Percentiles rank a stretch among this genome's conserved stretches.
Evolutionary conservation across 2,888 invertebrate species (phyloP).

Genomic region (Ecdyonurus torrentis): DNA sequence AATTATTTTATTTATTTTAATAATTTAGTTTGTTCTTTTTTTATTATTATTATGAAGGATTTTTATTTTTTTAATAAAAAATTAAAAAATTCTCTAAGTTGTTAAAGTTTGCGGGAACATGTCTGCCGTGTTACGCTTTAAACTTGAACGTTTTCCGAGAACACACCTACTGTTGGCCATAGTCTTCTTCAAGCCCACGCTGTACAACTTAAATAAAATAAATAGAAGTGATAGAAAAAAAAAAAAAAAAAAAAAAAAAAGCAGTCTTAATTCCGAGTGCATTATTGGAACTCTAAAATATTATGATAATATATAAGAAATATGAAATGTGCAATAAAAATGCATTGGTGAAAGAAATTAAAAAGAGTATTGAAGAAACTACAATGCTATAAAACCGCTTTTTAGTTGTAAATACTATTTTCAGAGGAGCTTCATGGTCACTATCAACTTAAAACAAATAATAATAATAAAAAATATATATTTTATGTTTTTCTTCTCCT

Average conservation of each 20-base stretch:
- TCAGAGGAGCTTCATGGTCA: too few relatives aligned
- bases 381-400: too few relatives aligned
- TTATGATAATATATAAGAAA: slow-evolving; percentile 7
- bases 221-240: too few relatives aligned
- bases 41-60: too few relatives aligned
- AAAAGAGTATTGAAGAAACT: background rate
- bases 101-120: slow-evolving; percentile 8
- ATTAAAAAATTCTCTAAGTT: slow-evolving; percentile 13
- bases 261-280: slow-evolving; percentile 4
- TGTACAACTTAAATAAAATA: too few relatives aligned
- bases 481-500: too few relatives aligned
- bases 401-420: too few relatives aligned
- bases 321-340: background rate
- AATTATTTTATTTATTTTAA: slow-evolving; percentile 8
- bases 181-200: too few relatives aligned
- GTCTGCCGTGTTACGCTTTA: background rate
- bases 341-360: background rate
- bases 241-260: background rate
- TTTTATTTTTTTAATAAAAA: background rate
- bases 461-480: too few relatives aligned
- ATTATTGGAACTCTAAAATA: slow-evolving; percentile 9
- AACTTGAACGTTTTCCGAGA: too few relatives aligned
- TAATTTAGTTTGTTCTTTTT: background rate
- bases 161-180: too few relatives aligned
- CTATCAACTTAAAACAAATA: too few relatives aligned